Percentiles rank a stretch among this genome's conserved stretches.
Evolutionary conservation across 2,888 invertebrate species (phyloP).

Genomic region (Leptura quadrifasciata): DNA sequence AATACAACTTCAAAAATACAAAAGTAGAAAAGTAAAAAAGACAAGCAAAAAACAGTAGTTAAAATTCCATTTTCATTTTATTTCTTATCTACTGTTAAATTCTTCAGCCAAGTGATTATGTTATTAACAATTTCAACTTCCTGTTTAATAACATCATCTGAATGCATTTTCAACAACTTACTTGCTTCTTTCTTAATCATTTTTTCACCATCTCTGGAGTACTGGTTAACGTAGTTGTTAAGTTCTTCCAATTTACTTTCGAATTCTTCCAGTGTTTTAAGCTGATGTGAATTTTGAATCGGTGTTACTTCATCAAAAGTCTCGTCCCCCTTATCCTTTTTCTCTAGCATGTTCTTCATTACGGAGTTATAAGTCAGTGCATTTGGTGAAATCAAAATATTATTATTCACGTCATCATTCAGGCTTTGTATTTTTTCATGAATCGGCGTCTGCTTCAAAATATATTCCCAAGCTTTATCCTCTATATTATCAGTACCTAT

Average conservation of each 20-base stretch:
- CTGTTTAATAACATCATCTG: constrained; percentile 55
- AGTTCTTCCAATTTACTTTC: constrained; percentile 59
- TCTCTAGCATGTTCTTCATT: constrained; percentile 41
- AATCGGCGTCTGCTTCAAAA: not conserved
- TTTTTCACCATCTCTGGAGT: constrained; percentile 54
- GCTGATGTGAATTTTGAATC: constrained; percentile 46
- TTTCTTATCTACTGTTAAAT: constrained; percentile 47
- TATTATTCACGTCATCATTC: not conserved
- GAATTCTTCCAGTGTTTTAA: constrained; percentile 55
- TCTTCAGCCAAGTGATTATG: constrained; percentile 61
- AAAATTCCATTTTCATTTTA: not conserved
- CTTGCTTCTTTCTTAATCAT: constrained; percentile 57
- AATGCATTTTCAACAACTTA: constrained; percentile 51
- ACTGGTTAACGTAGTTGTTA: constrained; percentile 56
- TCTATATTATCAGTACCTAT: not conserved
- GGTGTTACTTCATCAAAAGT: constrained; percentile 41
- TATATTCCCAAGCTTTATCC: not conserved
- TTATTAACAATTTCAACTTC: constrained; percentile 60
- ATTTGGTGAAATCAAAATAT: constrained; percentile 8
- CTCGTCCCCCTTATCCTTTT: constrained; percentile 37
- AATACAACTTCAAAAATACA: not conserved
- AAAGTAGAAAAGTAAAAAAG: constrained; percentile 30
- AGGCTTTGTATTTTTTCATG: not conserved
- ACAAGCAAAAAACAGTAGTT: too few relatives aligned
- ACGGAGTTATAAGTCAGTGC: constrained; percentile 17